Evolutionary conservation across 1,140 invertebrate species (phyloP).

Genomic region (Pachypeltis micranthus): DNA sequence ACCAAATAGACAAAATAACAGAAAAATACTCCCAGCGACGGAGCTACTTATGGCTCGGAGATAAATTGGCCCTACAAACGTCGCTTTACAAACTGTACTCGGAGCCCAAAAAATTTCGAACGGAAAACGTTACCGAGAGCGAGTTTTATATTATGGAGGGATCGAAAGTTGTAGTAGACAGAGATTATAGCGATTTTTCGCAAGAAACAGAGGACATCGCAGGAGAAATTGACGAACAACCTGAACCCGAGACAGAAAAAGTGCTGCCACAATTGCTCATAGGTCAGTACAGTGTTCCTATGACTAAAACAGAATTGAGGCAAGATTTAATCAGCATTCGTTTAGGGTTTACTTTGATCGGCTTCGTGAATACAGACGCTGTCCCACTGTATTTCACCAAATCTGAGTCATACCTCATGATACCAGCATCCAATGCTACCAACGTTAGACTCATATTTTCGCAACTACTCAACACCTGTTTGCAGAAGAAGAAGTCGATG

Average conservation of each 20-base stretch:
- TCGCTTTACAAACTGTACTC: conserved; percentile 1
- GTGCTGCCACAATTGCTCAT: not conserved
- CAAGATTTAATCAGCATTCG: not conserved
- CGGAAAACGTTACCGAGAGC: not conserved
- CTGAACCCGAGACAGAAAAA: not conserved
- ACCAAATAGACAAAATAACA: conserved; percentile 9
- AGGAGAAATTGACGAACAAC: no score
- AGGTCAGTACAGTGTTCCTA: not conserved
- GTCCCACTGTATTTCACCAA: conserved; percentile 2
- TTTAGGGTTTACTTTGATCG: not conserved
- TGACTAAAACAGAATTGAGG: not conserved
- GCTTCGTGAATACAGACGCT: not conserved
- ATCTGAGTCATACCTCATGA: conserved; percentile 10
- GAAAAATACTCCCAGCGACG: conserved; percentile 9
- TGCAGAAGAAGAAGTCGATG: conserved; percentile 1
- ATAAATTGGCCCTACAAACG: not conserved
- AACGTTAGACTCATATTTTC: not conserved
- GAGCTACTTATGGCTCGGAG: not conserved
- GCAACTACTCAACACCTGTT: conserved; percentile 1
- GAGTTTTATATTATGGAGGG: not conserved
- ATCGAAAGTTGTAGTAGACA: not conserved
- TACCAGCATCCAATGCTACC: not conserved
- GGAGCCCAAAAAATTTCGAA: conserved; percentile 10
- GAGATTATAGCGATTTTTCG: not conserved
- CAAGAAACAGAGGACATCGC: not conserved